These are phyloP conservation scores for Pelochelys cantorii DNA, from an alignment of 2,797 vertebrate species.

Conservation along the genomic window DNA sequence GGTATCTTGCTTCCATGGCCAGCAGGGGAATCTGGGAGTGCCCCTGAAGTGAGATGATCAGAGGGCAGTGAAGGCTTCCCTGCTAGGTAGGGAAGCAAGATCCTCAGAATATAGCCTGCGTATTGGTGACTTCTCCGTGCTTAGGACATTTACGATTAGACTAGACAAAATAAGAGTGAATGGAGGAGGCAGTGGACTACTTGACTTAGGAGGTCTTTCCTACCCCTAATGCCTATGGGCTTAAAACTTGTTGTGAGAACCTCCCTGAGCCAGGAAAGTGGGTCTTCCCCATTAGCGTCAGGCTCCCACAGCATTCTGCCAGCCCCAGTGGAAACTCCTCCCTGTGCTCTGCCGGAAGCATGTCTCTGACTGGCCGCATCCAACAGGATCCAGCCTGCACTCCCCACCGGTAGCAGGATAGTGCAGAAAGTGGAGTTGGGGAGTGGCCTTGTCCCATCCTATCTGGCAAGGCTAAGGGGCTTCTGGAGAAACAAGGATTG, in stretches of 20 bases:
- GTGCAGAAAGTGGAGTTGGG: neutral
- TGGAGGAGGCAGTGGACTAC: neutral
- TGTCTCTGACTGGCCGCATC: neutral
- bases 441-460: neutral
- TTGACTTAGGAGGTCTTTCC: neutral
- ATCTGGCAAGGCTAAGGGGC: neutral
- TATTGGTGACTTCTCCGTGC: neutral
- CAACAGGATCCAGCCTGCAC: neutral
- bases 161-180: neutral
- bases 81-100: constrained; percentile 1
- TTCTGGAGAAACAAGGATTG: neutral
- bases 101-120: neutral
- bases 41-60: neutral
- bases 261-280: neutral
- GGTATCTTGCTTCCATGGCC: neutral
- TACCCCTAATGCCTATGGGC: neutral
- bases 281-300: neutral
- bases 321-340: neutral
- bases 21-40: neutral
- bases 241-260: neutral
- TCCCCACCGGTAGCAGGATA: neutral
- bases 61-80: neutral
- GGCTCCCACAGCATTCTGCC: neutral
- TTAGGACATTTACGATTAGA: accelerated
- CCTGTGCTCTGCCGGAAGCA: neutral